phyloP scores from a whole-genome alignment of 2,113 vertebrate species.

The Donacobius atricapilla region DNA sequence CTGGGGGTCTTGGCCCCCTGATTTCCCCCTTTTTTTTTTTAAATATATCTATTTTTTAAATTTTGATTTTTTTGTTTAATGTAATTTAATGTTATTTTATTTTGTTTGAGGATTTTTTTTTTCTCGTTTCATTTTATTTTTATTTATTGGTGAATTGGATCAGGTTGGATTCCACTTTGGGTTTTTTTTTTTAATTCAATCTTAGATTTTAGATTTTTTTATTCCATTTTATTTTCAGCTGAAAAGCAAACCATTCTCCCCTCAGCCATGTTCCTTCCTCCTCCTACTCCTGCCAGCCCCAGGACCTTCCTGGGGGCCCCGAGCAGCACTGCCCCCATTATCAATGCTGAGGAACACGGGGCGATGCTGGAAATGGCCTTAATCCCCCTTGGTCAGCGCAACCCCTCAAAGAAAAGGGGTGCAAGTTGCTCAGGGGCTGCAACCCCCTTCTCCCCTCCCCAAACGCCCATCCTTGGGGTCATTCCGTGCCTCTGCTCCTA shows the following conservation, averaged over 20 bases:
- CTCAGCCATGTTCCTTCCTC: accelerated
- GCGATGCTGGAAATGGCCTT: accelerated
- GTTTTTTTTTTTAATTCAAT: background rate
- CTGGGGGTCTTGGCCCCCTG: too few species aligned
- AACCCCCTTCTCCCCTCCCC: background rate
- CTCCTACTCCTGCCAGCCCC: background rate
- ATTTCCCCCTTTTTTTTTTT: background rate
- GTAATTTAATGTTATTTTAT: background rate
- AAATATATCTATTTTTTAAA: background rate
- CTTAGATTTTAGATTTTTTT: background rate
- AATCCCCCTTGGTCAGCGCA: background rate
- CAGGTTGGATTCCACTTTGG: accelerated
- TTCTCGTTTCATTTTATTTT: too few species aligned
- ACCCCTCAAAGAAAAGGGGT: background rate
- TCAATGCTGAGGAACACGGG: accelerated
- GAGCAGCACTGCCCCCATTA: accelerated
- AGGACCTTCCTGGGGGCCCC: background rate
- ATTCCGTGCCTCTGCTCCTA: conserved; percentile 72
- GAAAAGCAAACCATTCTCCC: background rate
- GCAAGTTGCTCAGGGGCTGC: background rate
- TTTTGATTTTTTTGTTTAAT: background rate
- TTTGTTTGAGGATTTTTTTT: background rate
- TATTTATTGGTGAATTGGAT: background rate
- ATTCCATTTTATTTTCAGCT: background rate
- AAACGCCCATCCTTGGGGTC: background rate